Conservation (phyloP, 2,888 invertebrate genomes). For the Platycheirus albimanus region DNA sequence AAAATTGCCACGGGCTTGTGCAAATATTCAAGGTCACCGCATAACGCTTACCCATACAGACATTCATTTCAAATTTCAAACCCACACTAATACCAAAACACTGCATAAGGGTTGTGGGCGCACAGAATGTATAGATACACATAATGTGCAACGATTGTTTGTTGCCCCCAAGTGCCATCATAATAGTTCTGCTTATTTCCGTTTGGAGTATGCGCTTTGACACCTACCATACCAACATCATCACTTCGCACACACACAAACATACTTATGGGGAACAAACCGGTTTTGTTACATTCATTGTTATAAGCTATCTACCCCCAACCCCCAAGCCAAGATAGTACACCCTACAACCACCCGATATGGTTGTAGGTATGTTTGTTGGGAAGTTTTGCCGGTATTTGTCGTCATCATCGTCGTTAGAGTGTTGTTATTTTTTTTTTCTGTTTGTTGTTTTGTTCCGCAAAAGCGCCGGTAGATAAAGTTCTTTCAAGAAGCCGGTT, state of each 20-base stretch:
- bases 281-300: constrained; percentile 30
- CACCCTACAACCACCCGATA: constrained; percentile 32
- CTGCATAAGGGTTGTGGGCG: constrained; percentile 52
- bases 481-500: constrained; percentile 67
- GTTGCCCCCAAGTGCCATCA: constrained; percentile 7
- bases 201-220: constrained; percentile 18
- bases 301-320: constrained; percentile 22
- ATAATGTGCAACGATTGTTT: constrained; percentile 29
- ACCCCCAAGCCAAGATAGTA: constrained; percentile 1
- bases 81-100: constrained; percentile 23
- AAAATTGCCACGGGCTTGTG: constrained; percentile 62
- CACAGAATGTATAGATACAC: neutral
- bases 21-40: constrained; percentile 69
- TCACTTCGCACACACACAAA: neutral
- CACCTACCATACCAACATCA: neutral
- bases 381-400: constrained; percentile 63
- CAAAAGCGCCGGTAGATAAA: constrained; percentile 55
- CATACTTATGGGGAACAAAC: neutral
- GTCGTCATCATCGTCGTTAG: constrained; percentile 57
- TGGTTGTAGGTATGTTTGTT: constrained; percentile 13
- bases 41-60: constrained; percentile 46
- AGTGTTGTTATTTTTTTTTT: constrained; percentile 47
- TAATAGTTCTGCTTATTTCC: neutral
- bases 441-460: constrained; percentile 51
- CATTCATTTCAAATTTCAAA: constrained; percentile 6